Conservation (phyloP, 2,797 vertebrate genomes). For the Spea hammondii region DNA sequence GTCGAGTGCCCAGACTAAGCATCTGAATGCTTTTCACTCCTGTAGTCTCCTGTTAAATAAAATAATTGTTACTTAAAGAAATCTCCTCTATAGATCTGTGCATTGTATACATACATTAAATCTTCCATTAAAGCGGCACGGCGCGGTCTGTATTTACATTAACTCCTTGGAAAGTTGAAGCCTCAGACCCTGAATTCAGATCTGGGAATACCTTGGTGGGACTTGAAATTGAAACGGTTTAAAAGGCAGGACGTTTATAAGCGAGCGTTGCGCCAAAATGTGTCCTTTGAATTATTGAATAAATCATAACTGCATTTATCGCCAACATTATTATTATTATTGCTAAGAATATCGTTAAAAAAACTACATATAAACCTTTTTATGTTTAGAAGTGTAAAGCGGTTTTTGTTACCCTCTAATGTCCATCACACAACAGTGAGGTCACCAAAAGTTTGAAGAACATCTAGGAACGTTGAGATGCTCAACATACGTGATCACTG, state of each 20-base stretch:
- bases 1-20: slow-evolving; percentile 24
- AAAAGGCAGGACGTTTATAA: not conserved
- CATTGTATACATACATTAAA: slow-evolving; percentile 23
- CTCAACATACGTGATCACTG: too few relatives aligned
- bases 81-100: slow-evolving; percentile 8
- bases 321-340: too few relatives aligned
- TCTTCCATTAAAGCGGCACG: slow-evolving; percentile 17
- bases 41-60: slow-evolving; percentile 32
- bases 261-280: too few relatives aligned
- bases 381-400: too few relatives aligned
- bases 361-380: too few relatives aligned
- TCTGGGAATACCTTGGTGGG: not conserved
- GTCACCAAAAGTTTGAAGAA: too few relatives aligned
- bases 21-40: slow-evolving; percentile 1
- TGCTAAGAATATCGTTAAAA: too few relatives aligned
- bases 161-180: slow-evolving; percentile 1
- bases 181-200: not conserved
- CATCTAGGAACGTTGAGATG: too few relatives aligned
- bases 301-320: too few relatives aligned
- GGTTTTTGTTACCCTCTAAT: too few relatives aligned
- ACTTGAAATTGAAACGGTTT: not conserved
- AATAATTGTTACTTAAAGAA: slow-evolving; percentile 24
- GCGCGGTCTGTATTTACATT: slow-evolving; percentile 3
- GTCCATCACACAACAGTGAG: too few relatives aligned
- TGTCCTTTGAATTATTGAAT: too few relatives aligned